Evolutionary conservation across 2,113 vertebrate species (phyloP), one percentile per base, ranked within the genome.

Genomic region (Papio anubis): DNA sequence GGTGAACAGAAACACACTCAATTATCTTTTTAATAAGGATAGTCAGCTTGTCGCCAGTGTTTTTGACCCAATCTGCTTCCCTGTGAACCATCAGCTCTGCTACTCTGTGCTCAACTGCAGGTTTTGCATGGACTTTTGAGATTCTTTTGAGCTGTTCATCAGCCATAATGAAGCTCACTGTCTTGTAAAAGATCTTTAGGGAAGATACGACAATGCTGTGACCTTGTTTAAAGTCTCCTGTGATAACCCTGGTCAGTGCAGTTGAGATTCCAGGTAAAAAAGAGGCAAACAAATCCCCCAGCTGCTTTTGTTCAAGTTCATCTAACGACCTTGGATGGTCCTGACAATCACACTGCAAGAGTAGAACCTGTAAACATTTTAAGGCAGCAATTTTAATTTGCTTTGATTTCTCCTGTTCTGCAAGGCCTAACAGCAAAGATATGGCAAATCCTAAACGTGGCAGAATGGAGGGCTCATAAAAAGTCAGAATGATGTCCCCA

Each of bases 231-330:
- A 99, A 90, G 76, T 99, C 99, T 91, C 99, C 99, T 0, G 99
- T 98, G 73, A 99, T 99, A 55, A 99, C 96, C 85, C 99, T 99
- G 84, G 99, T 98, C 45, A 99, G 95, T 0, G 99, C 76, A 4
- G 98, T 98, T n/a, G 99, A 99, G 92, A 99, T 98, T n/a, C 99
- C 99, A 0, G 99, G 99, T 95, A 99, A 96, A 97, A 99, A 99
- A 4, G 99, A 99, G 40, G 99, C 99, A 97, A 99, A 98, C 30
- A 99, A 96, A 73, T 98, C 98, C 73, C 99, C 99, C 0, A 99
- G 97, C 7, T 81, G 91, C 83, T 88, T 91, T 3, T 64, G 96
- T 90, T 99, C 99, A 0, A 98, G 98, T 27, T 97, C 95, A 0
- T 97, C 97, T 0, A 99, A 97, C 0, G 94, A 83, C 2, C 73